Percentiles rank a stretch among this genome's conserved stretches.
Evolutionary conservation across 1,140 invertebrate species (phyloP).

Genomic region (Bombus sylvicola): DNA sequence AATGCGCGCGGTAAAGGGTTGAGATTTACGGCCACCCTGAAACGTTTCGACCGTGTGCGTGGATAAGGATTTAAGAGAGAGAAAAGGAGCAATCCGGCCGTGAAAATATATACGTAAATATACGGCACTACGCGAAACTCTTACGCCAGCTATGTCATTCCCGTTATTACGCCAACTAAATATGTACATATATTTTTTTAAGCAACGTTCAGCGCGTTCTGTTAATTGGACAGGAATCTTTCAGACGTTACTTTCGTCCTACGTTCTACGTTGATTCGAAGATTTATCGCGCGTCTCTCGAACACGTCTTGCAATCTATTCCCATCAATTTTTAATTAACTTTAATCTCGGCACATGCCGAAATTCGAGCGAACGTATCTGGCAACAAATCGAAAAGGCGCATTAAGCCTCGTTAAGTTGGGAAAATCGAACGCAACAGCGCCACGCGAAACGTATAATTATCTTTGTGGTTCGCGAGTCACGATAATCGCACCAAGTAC

Average conservation of each 20-base stretch:
- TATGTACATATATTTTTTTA: not conserved
- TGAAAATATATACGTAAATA: not conserved
- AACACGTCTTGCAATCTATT: not conserved
- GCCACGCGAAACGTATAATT: not conserved
- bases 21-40: conserved; percentile 49
- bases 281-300: not conserved
- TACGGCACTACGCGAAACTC: not conserved
- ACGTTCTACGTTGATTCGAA: not conserved
- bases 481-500: not conserved
- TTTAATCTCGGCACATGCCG: not conserved
- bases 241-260: not conserved
- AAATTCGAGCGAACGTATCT: not conserved
- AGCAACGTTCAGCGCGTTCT: not conserved
- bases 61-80: conserved; percentile 26
- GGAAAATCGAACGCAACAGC: no score
- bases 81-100: not conserved
- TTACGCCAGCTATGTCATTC: not conserved
- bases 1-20: conserved; percentile 45
- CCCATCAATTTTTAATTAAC: no score
- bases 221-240: not conserved
- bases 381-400: no score
- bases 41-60: conserved; percentile 15
- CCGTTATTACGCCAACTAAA: not conserved
- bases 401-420: no score
- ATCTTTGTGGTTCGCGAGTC: not conserved